Evolutionary conservation across 2,113 vertebrate species (phyloP).

Genomic region (Alethe diademata): DNA sequence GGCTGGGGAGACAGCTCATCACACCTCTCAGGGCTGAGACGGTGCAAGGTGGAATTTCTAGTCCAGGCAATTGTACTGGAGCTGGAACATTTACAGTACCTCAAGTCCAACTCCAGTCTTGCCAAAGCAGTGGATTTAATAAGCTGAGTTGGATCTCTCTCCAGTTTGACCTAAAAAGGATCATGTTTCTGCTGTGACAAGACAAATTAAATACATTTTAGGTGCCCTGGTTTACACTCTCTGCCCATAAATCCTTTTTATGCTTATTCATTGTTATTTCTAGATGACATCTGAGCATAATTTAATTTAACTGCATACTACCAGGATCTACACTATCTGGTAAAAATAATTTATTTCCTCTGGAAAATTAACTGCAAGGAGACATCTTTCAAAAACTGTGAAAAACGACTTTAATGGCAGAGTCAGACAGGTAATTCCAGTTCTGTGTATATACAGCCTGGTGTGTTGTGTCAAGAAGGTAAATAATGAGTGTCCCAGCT

Average conservation of each 20-base stretch:
- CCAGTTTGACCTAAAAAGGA: not conserved
- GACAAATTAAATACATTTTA: not conserved
- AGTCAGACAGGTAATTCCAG: constrained; percentile 17
- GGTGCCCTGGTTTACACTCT: not conserved
- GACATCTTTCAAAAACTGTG: not conserved
- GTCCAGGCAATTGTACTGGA: not conserved
- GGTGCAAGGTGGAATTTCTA: not conserved
- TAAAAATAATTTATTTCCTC: not conserved
- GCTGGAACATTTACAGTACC: not conserved
- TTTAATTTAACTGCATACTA: not conserved
- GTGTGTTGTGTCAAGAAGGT: not conserved
- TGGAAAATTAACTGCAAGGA: not conserved
- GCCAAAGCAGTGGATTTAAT: not conserved
- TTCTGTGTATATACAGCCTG: not conserved
- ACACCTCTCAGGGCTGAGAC: not conserved
- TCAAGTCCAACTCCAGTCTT: not conserved
- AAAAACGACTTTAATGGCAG: constrained; percentile 10
- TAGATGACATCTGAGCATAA: not conserved
- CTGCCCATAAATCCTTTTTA: not conserved
- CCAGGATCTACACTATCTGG: not conserved
- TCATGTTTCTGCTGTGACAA: not conserved
- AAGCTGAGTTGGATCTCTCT: not conserved
- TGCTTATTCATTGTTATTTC: not conserved
- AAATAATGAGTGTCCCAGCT: not conserved
- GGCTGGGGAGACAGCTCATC: not conserved